Base-by-base conservation (phyloP, 2,888 invertebrate species). In the Prosapia bicincta region DNA sequence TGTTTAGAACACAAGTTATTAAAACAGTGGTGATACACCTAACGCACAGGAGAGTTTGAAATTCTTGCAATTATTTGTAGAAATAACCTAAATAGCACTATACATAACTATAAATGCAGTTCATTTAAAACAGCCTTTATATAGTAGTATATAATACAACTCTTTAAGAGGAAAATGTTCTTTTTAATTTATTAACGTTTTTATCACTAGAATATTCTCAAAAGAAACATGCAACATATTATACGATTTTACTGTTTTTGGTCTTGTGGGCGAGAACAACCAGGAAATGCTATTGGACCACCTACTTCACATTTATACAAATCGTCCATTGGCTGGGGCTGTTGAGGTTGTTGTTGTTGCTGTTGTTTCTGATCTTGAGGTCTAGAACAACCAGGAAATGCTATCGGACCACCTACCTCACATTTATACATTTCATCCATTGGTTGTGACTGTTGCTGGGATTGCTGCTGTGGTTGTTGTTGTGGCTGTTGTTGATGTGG, bases 211-310 rank as follows among this genome's bases (percentile, higher is more conserved):
- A n/a, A 5, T 20, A 54, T 13, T 10, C 13, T 3, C 3, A 28
- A 9, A 9, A 28, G 13, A 38, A 20, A 54, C 7, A 54, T 3
- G 0, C 3, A 20, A 54, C 20, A 13, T 20, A 10, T 3, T 54
- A 20, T 54, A 54, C n/a, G 20, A 54, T 20, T 20, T 54, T 54
- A 54, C 54, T 54, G 54, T 54, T 54, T 54, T 20, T 54, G 54
- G 20, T 54, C 54, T 20, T 54, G 54, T 20, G 54, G 54, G 20
- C 54, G 54, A 13, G 54, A 54, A 54, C 54, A 54, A 54, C 82
- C 82, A 13, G 83, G 82, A 76, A 82, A 83, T 15, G 83, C 82
- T 30, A 83, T 82, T 23, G 81, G 80, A 5, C 81, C 81, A 28
- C 81, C 80, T 20, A 83, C 71, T 67, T 73, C 73, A 32, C 73